Base-by-base conservation (phyloP, 2,888 invertebrate species). In the Gisinianus flammeolus region DNA sequence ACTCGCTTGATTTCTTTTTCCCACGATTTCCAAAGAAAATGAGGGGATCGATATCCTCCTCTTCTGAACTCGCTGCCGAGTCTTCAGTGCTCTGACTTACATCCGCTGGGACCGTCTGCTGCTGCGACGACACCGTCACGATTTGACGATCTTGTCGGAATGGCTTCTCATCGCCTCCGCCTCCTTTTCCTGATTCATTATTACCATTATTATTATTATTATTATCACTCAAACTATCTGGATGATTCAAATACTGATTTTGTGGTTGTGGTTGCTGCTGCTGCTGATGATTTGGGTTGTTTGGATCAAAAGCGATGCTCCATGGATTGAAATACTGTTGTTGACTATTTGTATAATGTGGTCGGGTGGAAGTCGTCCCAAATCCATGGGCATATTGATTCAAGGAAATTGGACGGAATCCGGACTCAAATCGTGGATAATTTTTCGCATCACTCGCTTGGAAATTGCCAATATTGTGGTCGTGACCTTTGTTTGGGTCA, bases 341-440 rank as follows among this genome's bases (percentile, higher is more conserved):
- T 26, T 79, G 69, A 62, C 75, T 75, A 33, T 79, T 79, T 5
- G 79, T 72, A 64, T 76, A 79, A 33, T 67, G 58, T 0, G 64
- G 68, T 16, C 68, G 26, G 5, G 79, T 76, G 26, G 79, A 74
- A 4, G 79, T 79, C 5, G 78, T 79, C 5, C 81, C 81, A 74
- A 68, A 80, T 1, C 72, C 10, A 66, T 77, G 75, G 54, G 82
- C 82, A 62, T 78, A 82, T 22, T 81, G 81, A 75, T 81, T 78
- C 26, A 76, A 79, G 8, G 82, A 80, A 19, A 83, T 81, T 10
- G 84, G 84, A 35, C 81, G 78, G 31, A 85, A 85, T n/a, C 84
- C 84, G 19, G 80, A 79, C 58, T 85, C 83, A 79, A 79, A 83
- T 24, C 79, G 70, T 2, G 83, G 83, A 66, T 77, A 71, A 12